Base-by-base conservation (phyloP, 2,113 vertebrate genomes). In the Actenoides hombroni region DNA sequence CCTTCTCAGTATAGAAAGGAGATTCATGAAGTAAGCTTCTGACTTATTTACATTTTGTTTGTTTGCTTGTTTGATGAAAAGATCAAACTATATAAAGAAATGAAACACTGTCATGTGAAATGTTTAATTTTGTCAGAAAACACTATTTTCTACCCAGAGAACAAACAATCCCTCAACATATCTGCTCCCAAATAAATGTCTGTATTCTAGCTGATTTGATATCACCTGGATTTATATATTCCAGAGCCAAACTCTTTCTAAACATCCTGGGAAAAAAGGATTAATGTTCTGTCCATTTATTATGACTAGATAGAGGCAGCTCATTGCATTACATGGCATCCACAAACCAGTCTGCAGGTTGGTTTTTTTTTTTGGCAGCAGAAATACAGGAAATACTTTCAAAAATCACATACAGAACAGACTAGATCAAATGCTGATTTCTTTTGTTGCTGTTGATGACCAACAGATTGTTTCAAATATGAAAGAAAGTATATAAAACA, bases 401-500 rank as follows among this genome's bases (percentile, higher is more conserved):
- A 83, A n/a, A 74, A 85, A 68, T 28, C 14, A 44, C 2, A 0
- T 68, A 53, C 7, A 79, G 35, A 91, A 57, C 53, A 80, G 29
- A 17, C 8, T 86, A 70, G 84, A 28, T 56, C 83, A 88, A 91
- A n/a, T 11, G 65, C 29, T 75, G 57, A 28, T 71, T 81, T 91
- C 24, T 90, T 68, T 59, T 49, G 4, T 61, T 83, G 29, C 35
- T 77, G 16, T 68, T 83, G 29, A 42, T 91, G n/a, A 48, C 3
- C 28, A 86, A 25, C 54, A 77, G 17, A 79, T 20, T 91, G 40
- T 73, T 94, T 73, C 49, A 84, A 92, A 82, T 83, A 82, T 28
- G 33, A 89, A 77, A 94, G 37, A 92, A 51, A 76, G 8, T 56
- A 69, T 44, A 88, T 64, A 70, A 33, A 93, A 90, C 95, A 90